These are phyloP conservation scores for Pristionchus fissidentatus DNA, from an alignment of 2,888 invertebrate species.

Conservation along the genomic window DNA sequence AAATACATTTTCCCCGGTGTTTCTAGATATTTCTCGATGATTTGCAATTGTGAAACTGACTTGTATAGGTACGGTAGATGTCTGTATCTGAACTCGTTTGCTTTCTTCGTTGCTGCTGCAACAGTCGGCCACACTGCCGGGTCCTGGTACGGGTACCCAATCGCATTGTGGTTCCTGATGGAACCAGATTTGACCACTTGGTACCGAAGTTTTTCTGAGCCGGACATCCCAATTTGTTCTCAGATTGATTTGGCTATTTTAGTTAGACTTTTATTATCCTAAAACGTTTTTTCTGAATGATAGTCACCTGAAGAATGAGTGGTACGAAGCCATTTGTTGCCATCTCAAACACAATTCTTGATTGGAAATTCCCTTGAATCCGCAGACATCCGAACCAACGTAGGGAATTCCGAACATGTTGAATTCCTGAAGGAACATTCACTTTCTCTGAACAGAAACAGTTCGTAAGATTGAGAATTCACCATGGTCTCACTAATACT, in stretches of 20 bases:
- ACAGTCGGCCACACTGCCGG: conserved; percentile 73
- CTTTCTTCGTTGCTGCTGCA: conserved; percentile 67
- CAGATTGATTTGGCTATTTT: neutral
- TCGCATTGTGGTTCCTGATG: conserved; percentile 72
- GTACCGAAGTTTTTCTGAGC: neutral
- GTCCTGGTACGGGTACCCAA: conserved; percentile 65
- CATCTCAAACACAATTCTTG: conserved; percentile 82
- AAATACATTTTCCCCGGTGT: too few species aligned
- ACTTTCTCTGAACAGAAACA: neutral
- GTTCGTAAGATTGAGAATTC: neutral
- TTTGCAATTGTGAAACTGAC: too few species aligned
- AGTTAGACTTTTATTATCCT: neutral
- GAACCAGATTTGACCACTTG: neutral
- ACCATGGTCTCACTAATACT: conserved; percentile 63
- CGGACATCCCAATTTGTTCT: neutral
- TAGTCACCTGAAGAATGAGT: conserved; percentile 64
- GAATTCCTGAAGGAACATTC: conserved; percentile 68
- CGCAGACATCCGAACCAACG: conserved; percentile 78
- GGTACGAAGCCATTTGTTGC: conserved; percentile 76
- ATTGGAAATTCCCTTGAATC: conserved; percentile 76
- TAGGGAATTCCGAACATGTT: conserved; percentile 75
- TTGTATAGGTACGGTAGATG: conserved; percentile 72
- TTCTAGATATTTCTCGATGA: too few species aligned
- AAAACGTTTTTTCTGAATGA: neutral
- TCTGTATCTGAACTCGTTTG: conserved; percentile 71